Conservation (phyloP, 2,113 vertebrate genomes). For the Thunnus thynnus region DNA sequence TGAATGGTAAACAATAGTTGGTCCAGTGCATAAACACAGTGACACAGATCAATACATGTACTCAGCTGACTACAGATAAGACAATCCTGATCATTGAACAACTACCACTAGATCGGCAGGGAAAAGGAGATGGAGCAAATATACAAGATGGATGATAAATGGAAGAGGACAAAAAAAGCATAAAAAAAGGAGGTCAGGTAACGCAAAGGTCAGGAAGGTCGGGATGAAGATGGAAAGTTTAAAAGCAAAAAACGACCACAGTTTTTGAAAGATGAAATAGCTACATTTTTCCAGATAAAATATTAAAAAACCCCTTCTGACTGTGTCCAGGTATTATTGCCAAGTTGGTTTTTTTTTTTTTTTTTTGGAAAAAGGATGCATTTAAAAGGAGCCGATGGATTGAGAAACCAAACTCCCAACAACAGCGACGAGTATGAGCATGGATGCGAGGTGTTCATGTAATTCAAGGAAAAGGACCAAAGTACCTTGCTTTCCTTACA, state of each 20-base stretch:
- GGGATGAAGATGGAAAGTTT: slow-evolving; percentile 9
- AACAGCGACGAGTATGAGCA: background rate
- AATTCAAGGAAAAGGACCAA: slow-evolving; percentile 65
- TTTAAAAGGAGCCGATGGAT: slow-evolving; percentile 23
- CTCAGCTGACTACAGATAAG: slow-evolving; percentile 84
- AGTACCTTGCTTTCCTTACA: slow-evolving; percentile 68
- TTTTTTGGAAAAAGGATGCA: slow-evolving; percentile 34
- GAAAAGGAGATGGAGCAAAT: slow-evolving; percentile 68
- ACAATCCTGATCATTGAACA: slow-evolving; percentile 85
- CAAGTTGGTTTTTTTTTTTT: slow-evolving; percentile 61
- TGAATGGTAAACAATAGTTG: slow-evolving; percentile 99
- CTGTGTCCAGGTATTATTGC: slow-evolving; percentile 82
- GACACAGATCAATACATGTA: slow-evolving; percentile 88
- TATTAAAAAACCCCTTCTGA: slow-evolving; percentile 53
- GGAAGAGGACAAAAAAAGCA: background rate
- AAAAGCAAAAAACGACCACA: slow-evolving; percentile 32
- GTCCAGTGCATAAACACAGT: slow-evolving; percentile 98
- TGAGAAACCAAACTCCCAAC: slow-evolving; percentile 36
- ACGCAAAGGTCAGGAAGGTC: background rate
- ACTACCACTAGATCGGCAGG: slow-evolving; percentile 83
- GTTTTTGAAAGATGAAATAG: slow-evolving; percentile 46
- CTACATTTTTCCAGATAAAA: slow-evolving; percentile 68
- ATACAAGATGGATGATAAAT: slow-evolving; percentile 74
- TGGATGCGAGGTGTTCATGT: slow-evolving; percentile 32
- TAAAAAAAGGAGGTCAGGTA: slow-evolving; percentile 2